Base-by-base conservation (phyloP, 2,888 invertebrate species). In the Xanthia togata region DNA sequence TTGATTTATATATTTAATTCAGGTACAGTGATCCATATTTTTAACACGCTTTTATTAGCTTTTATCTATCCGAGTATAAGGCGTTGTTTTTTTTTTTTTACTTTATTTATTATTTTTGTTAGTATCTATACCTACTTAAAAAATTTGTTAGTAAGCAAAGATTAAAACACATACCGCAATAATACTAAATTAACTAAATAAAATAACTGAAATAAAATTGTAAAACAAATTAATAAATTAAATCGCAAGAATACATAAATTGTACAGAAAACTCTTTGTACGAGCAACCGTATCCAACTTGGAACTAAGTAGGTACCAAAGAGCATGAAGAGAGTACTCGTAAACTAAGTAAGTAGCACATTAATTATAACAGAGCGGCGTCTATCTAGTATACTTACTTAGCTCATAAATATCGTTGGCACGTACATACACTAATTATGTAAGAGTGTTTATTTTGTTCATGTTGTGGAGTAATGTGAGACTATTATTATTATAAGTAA, bases 391-490 rank as follows among this genome's bases (percentile, higher is more conserved):
- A 47, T 4, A 57, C 23, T 63, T 5, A 38, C 38, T 38, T 0
- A 62, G 62, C 55, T 83, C 47, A 83, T 78, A 35, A 62, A 83
- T 78, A 82, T 83, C 55, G 9, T 50, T 62, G 60, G 78, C 67
- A 78, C 41, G 55, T 67, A 62, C 41, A 3, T 65, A 65, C 70
- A 76, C 73, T 84, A 76, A 80, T 73, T 86, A 84, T 62, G 78
- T 76, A 74, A 68, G 20, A 78, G 64, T 64, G 79, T 78, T 78
- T 79, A 53, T 83, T 83, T 83, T 68, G 67, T 68, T 78, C 62
- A 41, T 83, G 67, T 63, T 35, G 26, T 47, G 23, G 67, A 50
- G 63, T 79, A 57, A 63, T 78, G 20, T 38, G n/a, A 5, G 44
- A 17, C 11, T 60, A 50, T 82, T 62, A 76, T 62, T 77, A 55